Evolutionary conservation across 2,113 vertebrate species (phyloP).

Genomic region (Aptenodytes patagonicus): DNA sequence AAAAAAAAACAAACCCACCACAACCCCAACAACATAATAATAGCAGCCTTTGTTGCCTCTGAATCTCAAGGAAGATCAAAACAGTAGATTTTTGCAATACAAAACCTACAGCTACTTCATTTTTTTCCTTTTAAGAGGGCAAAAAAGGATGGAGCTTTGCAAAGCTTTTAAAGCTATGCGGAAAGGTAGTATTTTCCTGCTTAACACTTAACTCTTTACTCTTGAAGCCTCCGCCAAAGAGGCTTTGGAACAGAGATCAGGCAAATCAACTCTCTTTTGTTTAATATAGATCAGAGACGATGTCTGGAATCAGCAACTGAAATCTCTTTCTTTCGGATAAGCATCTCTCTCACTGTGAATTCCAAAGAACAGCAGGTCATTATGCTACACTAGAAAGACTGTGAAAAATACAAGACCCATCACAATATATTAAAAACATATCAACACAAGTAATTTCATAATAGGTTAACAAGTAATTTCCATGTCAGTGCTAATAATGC

Average conservation of each 20-base stretch:
- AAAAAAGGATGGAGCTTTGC: not conserved
- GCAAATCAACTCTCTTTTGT: not conserved
- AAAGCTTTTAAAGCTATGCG: not conserved
- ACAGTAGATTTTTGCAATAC: not conserved
- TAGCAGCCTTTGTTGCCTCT: not conserved
- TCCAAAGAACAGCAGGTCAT: not conserved
- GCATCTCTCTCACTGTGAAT: not conserved
- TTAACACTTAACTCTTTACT: not conserved
- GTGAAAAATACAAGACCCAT: not conserved
- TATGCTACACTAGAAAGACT: not conserved
- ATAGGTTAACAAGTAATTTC: not conserved
- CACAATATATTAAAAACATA: not conserved
- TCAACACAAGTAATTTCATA: not conserved
- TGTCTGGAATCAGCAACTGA: not conserved
- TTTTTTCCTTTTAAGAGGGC: not conserved
- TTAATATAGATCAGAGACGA: not conserved
- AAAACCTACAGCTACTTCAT: not conserved
- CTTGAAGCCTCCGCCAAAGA: not conserved
- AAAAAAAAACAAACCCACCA: not conserved
- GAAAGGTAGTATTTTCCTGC: not conserved
- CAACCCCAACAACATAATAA: not conserved
- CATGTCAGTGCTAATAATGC: not conserved
- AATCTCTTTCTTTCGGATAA: not conserved
- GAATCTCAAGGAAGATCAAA: not conserved
- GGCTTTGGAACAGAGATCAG: not conserved